phyloP scores from a whole-genome alignment of 1,140 invertebrate genomes.

The Oppia nitens region DNA sequence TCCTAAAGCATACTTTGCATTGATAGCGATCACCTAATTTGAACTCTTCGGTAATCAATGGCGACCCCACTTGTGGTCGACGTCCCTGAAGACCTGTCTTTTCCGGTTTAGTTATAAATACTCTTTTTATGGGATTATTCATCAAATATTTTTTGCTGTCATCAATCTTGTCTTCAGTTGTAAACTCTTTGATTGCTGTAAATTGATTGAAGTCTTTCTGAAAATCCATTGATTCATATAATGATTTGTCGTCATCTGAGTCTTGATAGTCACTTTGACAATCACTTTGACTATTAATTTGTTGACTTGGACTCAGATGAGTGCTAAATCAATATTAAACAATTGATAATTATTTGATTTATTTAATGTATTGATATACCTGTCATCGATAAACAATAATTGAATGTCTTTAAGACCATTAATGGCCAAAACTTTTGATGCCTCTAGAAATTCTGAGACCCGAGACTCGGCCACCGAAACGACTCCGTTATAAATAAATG shows the following conservation, averaged over 20 bases:
- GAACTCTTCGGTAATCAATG: neutral
- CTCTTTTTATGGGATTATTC: neutral
- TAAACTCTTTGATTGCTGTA: neutral
- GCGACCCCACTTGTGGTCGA: neutral
- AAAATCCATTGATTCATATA: neutral
- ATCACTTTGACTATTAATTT: too few relatives aligned
- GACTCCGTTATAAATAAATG: neutral
- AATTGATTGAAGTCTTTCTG: neutral
- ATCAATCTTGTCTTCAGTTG: neutral
- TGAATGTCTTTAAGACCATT: neutral
- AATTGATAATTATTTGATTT: neutral
- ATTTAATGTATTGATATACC: too few relatives aligned
- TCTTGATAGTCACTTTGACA: too few relatives aligned
- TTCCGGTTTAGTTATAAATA: neutral
- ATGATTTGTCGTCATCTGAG: neutral
- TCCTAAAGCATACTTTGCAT: neutral
- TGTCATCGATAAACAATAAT: neutral
- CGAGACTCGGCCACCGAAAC: neutral
- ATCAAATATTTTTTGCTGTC: neutral
- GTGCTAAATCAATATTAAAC: neutral
- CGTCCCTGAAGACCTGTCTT: neutral
- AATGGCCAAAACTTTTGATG: neutral
- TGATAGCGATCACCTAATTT: neutral
- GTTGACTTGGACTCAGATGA: neutral
- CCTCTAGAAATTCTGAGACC: neutral